Evolutionary conservation across 1,140 invertebrate species (phyloP).

Genomic region (Leucophenga varia): DNA sequence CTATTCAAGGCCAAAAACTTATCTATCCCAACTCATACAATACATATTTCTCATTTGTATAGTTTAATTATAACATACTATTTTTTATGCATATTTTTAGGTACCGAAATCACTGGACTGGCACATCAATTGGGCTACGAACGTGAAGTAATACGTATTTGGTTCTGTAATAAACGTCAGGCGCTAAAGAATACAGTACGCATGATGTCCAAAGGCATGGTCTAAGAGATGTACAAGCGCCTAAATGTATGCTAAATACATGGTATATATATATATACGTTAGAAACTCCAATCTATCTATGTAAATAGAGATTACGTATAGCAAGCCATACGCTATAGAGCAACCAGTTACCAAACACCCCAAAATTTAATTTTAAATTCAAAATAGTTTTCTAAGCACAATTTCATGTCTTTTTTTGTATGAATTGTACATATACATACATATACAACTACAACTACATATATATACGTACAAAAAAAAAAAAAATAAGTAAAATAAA

Average conservation of each 20-base stretch:
- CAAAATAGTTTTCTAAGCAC: too few relatives aligned
- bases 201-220: slow-evolving; percentile 84
- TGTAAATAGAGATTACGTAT: not conserved
- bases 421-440: too few relatives aligned
- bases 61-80: not conserved
- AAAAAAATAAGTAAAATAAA: slow-evolving; percentile 25
- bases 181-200: slow-evolving; percentile 93
- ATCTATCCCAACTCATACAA: too few relatives aligned
- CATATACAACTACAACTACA: too few relatives aligned
- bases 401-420: too few relatives aligned
- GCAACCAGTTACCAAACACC: too few relatives aligned
- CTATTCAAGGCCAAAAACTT: too few relatives aligned
- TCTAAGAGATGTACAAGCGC: slow-evolving; percentile 40
- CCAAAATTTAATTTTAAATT: too few relatives aligned
- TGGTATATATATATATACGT: not conserved
- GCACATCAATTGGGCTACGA: slow-evolving; percentile 95
- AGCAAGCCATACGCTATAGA: not conserved
- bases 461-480: slow-evolving; percentile 3
- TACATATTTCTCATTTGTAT: slow-evolving; percentile 6
- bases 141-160: slow-evolving; percentile 96
- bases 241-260: not conserved
- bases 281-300: too few relatives aligned
- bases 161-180: slow-evolving; percentile 99
- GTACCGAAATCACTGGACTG: slow-evolving; percentile 93
- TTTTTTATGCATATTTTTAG: slow-evolving; percentile 60